Percentiles rank a stretch among this genome's conserved stretches.
Conservation (phyloP, 1,140 invertebrate species). For the Ylistrum balloti region DNA sequence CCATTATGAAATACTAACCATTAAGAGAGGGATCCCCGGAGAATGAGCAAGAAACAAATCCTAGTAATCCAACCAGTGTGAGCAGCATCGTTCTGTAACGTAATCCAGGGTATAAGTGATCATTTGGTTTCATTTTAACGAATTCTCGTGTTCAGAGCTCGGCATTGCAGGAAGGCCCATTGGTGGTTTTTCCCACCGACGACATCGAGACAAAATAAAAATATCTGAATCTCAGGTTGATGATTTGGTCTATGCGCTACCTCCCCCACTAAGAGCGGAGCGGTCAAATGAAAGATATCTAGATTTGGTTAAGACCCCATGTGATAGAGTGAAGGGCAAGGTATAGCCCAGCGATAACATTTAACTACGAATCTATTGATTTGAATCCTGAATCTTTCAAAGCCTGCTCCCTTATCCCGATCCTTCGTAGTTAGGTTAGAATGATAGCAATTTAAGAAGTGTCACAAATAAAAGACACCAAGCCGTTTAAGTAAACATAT, state of each 20-base stretch:
- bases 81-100: not conserved
- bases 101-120: not conserved
- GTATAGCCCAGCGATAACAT: not conserved
- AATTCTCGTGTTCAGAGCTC: not conserved
- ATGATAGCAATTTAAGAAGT: no score
- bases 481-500: no score
- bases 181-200: not conserved
- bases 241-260: not conserved
- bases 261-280: constrained; percentile 8
- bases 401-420: not conserved
- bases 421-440: not conserved
- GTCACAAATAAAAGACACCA: no score
- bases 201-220: not conserved
- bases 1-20: not conserved
- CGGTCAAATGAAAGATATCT: constrained; percentile 33
- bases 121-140: not conserved
- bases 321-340: not conserved
- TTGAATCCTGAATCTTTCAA: not conserved
- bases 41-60: not conserved
- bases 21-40: not conserved
- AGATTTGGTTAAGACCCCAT: not conserved
- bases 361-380: not conserved
- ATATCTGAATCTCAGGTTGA: not conserved
- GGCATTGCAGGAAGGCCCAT: not conserved
- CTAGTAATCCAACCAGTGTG: not conserved